Base-by-base conservation (phyloP, 1,140 invertebrate species). In the Chrysoperla carnea region DNA sequence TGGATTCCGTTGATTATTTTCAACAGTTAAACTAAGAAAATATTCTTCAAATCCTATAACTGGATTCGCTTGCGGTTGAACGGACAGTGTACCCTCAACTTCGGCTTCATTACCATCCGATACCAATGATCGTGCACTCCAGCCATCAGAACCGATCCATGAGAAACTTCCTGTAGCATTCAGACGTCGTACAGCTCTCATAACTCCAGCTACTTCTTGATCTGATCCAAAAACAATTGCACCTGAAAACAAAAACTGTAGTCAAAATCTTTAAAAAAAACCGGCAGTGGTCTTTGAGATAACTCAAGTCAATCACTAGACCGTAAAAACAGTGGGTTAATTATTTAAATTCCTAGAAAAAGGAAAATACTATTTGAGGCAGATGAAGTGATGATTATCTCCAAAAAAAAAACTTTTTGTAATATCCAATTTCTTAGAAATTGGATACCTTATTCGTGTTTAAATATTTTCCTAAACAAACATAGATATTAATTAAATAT, bases 211-310 rank as follows among this genome's bases (percentile, higher is more conserved):
- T 8, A 95, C 91, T 68, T 95, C 91, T 68, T 95, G 91, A 63
- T 95, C 90, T 0, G 89, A 94, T 0, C 86, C 92, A 59, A 91
- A 96, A 51, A 95, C 84, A 43, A 95, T 94, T 23, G 89, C 91
- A 37, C 92, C 92, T 91, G 63, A 8, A 57, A 63, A 44, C 49
- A 59, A 52, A 47, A 12, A 31, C n/a, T n/a, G n/a, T 42, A 43
- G 43, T n/a, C n/a, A 35, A 35, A 11, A 11, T 4, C 33, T 35
- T 4, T 33, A 33, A 33, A 8, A 12, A 35, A 35, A 2, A 6
- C 33, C 9, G 11, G 11, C 33, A 33, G 31, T 33, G 1, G 8
- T 9, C 33, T 4, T 5, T 9, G 12, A 35, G 11, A 9, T 6
- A n/a, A n/a, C n/a, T n/a, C n/a, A n/a, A 33, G 8, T 8, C 31